Evolutionary conservation across 1,140 invertebrate species (phyloP).

Genomic region (Mylabris phalerata): DNA sequence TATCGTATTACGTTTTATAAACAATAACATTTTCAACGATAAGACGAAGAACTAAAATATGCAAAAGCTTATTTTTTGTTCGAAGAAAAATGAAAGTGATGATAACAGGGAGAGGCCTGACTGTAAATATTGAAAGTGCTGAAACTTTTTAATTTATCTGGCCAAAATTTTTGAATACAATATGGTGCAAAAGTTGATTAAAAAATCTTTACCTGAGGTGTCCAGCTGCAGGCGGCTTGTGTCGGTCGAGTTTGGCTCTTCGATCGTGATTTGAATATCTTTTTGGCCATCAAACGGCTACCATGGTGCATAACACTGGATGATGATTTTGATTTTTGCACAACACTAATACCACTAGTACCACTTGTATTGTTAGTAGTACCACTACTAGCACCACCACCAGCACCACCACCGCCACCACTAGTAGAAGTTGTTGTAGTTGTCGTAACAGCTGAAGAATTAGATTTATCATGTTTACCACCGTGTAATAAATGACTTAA

Average conservation of each 20-base stretch:
- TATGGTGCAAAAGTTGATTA: too few species aligned
- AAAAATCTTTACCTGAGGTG: slow-evolving; percentile 61
- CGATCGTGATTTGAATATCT: slow-evolving; percentile 72
- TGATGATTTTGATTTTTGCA: slow-evolving; percentile 83
- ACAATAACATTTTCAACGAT: slow-evolving; percentile 27
- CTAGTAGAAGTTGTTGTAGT: background rate
- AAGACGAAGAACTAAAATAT: too few species aligned
- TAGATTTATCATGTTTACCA: slow-evolving; percentile 46
- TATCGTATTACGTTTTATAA: background rate
- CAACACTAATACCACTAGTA: slow-evolving; percentile 33
- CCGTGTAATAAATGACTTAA: slow-evolving; percentile 59
- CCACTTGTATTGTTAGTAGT: background rate
- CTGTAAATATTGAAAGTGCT: too few species aligned
- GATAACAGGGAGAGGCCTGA: too few species aligned
- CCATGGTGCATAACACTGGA: slow-evolving; percentile 74
- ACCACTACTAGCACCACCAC: slow-evolving; percentile 1
- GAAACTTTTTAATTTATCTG: too few species aligned
- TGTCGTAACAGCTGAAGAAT: slow-evolving; percentile 22
- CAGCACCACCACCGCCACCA: slow-evolving; percentile 1
- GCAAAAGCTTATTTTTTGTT: too few species aligned
- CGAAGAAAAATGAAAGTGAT: too few species aligned
- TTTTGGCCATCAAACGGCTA: slow-evolving; percentile 66
- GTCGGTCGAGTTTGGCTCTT: slow-evolving; percentile 65
- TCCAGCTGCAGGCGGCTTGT: slow-evolving; percentile 55
- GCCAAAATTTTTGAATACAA: too few species aligned